These are phyloP conservation scores for Petrocephalus schoutedeni DNA, from an alignment of 2,797 vertebrate genomes.

Conservation along the genomic window DNA sequence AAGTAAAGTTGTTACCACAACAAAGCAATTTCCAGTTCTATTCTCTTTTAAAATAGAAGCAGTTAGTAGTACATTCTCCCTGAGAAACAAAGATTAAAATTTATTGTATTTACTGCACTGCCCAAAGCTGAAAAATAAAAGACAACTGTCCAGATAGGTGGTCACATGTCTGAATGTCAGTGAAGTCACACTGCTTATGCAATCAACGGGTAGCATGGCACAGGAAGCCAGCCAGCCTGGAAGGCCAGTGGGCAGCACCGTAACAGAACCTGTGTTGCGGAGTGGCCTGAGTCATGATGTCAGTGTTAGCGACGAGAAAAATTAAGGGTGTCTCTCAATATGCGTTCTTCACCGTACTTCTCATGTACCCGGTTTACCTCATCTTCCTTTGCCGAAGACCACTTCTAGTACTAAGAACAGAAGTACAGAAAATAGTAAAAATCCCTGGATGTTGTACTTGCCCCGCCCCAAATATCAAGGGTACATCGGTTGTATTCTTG, in stretches of 20 bases:
- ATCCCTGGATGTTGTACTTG: neutral
- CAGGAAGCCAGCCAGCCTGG: neutral
- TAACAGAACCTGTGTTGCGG: neutral
- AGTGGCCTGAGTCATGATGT: neutral
- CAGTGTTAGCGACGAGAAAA: no score
- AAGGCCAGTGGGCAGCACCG: neutral
- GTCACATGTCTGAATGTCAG: neutral
- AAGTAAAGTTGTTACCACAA: neutral
- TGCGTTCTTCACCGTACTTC: neutral
- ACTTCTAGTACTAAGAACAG: neutral
- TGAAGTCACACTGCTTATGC: neutral
- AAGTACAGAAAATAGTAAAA: neutral
- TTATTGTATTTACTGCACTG: neutral
- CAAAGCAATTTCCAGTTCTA: neutral
- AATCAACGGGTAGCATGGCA: neutral
- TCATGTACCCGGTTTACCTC: neutral
- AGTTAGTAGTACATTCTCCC: neutral
- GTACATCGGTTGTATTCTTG: neutral
- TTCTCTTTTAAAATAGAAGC: neutral
- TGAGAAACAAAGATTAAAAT: neutral
- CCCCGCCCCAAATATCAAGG: neutral
- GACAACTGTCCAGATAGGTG: neutral
- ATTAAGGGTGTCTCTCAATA: neutral
- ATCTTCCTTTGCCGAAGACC: neutral
- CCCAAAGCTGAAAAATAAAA: neutral